phyloP scores from a whole-genome alignment of 2,113 vertebrate genomes.

The Cisticola juncidis region DNA sequence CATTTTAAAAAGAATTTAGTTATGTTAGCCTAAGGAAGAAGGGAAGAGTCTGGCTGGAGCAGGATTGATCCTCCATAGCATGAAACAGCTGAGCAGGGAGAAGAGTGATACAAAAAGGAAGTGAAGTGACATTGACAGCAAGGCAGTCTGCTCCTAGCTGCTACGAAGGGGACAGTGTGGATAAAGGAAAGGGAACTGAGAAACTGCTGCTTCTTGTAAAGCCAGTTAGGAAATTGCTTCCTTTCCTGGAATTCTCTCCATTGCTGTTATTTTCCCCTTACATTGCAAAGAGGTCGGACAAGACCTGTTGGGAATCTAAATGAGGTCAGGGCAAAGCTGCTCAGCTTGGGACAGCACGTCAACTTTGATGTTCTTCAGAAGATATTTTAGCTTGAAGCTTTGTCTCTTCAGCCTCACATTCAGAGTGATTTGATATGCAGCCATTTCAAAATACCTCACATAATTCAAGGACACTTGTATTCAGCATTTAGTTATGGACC shows the following conservation, averaged over 20 bases:
- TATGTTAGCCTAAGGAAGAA: background rate
- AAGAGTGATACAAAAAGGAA: background rate
- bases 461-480: background rate
- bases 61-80: background rate
- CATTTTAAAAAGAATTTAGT: background rate
- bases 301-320: background rate
- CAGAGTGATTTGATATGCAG: background rate
- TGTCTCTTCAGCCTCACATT: background rate
- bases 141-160: background rate
- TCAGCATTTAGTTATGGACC: background rate
- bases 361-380: background rate
- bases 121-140: background rate
- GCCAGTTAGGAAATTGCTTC: background rate
- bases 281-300: background rate
- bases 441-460: background rate
- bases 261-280: background rate
- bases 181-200: background rate
- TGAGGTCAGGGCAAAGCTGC: background rate
- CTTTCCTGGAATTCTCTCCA: background rate
- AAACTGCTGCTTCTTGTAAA: background rate
- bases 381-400: background rate
- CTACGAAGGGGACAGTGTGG: background rate
- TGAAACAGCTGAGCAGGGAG: background rate
- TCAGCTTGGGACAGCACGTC: background rate
- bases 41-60: background rate